Conservation (phyloP, 1,140 invertebrate genomes). For the Rhagoletis pomonella region DNA sequence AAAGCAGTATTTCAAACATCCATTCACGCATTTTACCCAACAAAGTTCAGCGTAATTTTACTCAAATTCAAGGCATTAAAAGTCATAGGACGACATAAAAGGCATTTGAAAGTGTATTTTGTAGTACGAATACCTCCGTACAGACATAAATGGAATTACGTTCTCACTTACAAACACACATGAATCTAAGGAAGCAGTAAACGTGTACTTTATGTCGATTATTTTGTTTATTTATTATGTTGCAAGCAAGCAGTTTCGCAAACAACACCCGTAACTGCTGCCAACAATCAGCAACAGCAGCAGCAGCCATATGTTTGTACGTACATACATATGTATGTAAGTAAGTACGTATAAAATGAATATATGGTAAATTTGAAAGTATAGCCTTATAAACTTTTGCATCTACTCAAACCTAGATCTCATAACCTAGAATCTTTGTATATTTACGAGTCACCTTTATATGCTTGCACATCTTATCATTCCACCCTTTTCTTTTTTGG, state of each 20-base stretch:
- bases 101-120: not conserved
- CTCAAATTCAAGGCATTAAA: not conserved
- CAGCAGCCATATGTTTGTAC: not conserved
- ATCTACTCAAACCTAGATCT: no score
- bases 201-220: constrained; percentile 8
- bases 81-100: not conserved
- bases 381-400: constrained; percentile 11
- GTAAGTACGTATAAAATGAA: no score
- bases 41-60: not conserved
- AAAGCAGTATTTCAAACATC: no score
- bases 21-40: no score
- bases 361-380: not conserved
- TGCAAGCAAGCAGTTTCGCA: not conserved
- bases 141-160: no score
- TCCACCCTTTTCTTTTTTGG: not conserved
- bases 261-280: not conserved
- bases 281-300: not conserved
- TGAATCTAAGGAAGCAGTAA: not conserved
- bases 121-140: no score
- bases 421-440: not conserved
- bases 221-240: constrained; percentile 31
- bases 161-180: not conserved
- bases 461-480: not conserved
- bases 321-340: no score
- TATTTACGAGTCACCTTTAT: not conserved